These are phyloP conservation scores for Helleia helle DNA, from an alignment of 2,888 invertebrate genomes.

Conservation along the genomic window DNA sequence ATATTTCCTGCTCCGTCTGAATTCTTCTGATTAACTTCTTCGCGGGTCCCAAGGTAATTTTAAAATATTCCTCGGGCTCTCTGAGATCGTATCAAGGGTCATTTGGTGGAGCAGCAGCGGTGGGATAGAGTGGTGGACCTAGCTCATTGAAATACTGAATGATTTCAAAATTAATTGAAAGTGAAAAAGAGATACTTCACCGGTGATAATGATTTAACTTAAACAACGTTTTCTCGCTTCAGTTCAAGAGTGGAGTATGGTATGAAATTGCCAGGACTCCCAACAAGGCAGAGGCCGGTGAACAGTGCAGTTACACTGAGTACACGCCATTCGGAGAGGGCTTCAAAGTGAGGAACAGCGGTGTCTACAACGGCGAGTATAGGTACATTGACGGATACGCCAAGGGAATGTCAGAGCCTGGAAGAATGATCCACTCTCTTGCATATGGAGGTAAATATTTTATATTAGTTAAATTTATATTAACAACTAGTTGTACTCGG, in stretches of 20 bases:
- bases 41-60: no score
- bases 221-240: not conserved
- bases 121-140: no score
- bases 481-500: no score
- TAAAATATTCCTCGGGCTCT: no score
- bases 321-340: conserved; percentile 63
- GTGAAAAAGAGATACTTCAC: no score
- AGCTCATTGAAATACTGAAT: no score
- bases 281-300: conserved; percentile 17
- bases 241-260: conserved; percentile 40
- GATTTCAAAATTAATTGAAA: no score
- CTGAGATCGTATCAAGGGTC: no score
- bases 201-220: no score
- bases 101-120: no score
- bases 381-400: conserved; percentile 45
- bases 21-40: no score
- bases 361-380: conserved; percentile 42
- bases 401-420: conserved; percentile 45
- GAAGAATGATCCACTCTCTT: conserved; percentile 41
- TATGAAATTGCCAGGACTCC: conserved; percentile 24
- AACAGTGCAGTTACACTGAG: conserved; percentile 52
- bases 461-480: not conserved
- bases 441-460: conserved; percentile 34
- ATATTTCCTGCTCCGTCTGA: no score
- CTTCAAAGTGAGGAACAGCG: conserved; percentile 46